These are phyloP conservation scores for Catocala fraxini DNA, from an alignment of 2,888 invertebrate genomes.

Conservation along the genomic window DNA sequence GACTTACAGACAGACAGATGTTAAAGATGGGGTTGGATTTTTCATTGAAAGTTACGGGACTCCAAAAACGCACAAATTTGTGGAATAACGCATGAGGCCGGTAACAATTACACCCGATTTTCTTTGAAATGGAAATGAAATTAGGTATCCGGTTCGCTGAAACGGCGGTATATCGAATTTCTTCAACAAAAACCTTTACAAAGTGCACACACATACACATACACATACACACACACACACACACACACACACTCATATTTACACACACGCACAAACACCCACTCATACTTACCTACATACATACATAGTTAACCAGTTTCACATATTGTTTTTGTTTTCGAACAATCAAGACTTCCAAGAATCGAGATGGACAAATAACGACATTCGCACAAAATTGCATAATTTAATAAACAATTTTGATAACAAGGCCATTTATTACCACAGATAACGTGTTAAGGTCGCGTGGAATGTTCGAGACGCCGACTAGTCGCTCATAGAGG, in stretches of 20 bases:
- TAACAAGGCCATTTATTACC: conserved; percentile 1
- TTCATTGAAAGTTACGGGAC: not conserved
- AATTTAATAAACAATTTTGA: conserved; percentile 2
- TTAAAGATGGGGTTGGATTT: too few species aligned
- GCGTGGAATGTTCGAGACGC: conserved; percentile 10
- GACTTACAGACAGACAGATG: too few species aligned
- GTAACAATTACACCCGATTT: conserved; percentile 2
- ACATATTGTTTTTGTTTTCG: conserved; percentile 12
- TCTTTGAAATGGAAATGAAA: conserved; percentile 14
- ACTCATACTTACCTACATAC: conserved; percentile 1
- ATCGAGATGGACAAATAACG: conserved; percentile 8
- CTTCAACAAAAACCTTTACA: conserved; percentile 16
- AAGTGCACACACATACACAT: conserved; percentile 11
- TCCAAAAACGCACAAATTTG: not conserved
- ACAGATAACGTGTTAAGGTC: conserved; percentile 4
- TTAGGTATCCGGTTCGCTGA: conserved; percentile 12
- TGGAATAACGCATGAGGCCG: not conserved
- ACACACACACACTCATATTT: not conserved
- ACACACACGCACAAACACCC: conserved; percentile 1
- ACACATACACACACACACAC: too few species aligned
- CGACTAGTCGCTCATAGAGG: conserved; percentile 2
- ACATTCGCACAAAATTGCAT: conserved; percentile 8
- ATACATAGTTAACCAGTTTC: not conserved
- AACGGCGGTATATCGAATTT: conserved; percentile 17
- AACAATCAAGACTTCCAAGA: conserved; percentile 14